Evolutionary conservation across 2,797 vertebrate genomes (phyloP).

Genomic region (Zalophus californianus): DNA sequence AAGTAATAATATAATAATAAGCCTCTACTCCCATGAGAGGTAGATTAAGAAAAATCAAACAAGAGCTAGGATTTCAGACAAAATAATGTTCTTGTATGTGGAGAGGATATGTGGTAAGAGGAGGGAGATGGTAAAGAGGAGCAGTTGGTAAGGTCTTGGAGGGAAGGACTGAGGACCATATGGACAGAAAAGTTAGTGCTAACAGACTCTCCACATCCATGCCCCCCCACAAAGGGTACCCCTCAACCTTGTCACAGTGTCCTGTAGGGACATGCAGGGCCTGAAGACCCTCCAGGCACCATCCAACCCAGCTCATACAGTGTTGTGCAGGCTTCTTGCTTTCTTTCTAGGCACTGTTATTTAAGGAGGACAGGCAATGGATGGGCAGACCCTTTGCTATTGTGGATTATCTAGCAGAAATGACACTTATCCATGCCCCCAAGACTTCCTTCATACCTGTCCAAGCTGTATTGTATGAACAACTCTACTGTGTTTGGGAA

Average conservation of each 20-base stretch:
- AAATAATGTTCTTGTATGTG: not conserved
- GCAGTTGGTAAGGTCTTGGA: not conserved
- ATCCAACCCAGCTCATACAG: no score
- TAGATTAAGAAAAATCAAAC: not conserved
- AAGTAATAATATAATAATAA: not conserved
- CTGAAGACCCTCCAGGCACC: not conserved
- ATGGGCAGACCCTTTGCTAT: not conserved
- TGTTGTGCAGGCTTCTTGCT: rapidly evolving
- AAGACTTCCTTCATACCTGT: not conserved
- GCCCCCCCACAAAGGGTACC: rapidly evolving
- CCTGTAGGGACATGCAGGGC: not conserved
- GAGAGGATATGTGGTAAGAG: not conserved
- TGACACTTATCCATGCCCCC: not conserved
- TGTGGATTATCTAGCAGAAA: not conserved
- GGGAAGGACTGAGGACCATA: not conserved
- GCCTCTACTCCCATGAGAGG: not conserved
- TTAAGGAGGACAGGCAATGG: not conserved
- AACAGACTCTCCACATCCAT: not conserved
- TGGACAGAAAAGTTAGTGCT: not conserved
- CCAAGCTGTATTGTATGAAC: not conserved
- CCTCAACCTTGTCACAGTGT: not conserved
- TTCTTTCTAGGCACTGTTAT: not conserved
- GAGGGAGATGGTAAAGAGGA: not conserved
- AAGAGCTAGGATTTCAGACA: not conserved
- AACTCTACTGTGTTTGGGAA: not conserved